phyloP scores from a whole-genome alignment of 2,888 invertebrate genomes.

The Pomacea canaliculata region DNA sequence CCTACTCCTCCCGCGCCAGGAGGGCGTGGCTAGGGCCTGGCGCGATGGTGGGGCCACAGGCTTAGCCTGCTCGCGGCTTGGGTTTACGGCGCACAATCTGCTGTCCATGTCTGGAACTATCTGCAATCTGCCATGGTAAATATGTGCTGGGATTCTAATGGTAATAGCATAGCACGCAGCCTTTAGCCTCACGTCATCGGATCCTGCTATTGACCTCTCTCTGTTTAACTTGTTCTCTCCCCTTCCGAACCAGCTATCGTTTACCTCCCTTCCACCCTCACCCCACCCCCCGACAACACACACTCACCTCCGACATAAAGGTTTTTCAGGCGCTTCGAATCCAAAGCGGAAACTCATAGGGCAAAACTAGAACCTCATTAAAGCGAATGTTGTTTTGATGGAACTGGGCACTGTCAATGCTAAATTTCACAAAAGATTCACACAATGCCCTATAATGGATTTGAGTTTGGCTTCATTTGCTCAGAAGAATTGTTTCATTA shows the following conservation, averaged over 20 bases:
- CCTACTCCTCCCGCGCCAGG: background rate
- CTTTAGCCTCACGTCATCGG: background rate
- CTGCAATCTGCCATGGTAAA: constrained; percentile 4
- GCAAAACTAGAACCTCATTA: background rate
- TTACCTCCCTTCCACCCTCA: background rate
- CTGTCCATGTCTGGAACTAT: background rate
- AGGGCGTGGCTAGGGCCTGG: background rate
- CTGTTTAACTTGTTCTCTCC: constrained; percentile 7
- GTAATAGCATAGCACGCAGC: constrained; percentile 7
- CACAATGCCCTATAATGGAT: constrained; percentile 5
- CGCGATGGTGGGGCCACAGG: background rate
- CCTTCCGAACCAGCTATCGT: background rate
- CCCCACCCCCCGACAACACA: background rate
- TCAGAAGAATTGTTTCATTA: too few relatives aligned
- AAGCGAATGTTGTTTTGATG: background rate
- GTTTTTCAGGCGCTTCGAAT: background rate
- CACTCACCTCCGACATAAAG: background rate
- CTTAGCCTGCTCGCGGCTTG: background rate
- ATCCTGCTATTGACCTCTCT: constrained; percentile 1
- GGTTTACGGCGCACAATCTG: constrained; percentile 2
- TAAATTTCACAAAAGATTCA: constrained; percentile 2
- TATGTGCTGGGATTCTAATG: constrained; percentile 15
- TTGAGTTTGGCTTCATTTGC: constrained; percentile 14
- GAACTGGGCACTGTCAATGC: background rate
- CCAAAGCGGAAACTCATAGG: background rate